Conservation (phyloP, 2,888 invertebrate species). For the Tholera decimalis region DNA sequence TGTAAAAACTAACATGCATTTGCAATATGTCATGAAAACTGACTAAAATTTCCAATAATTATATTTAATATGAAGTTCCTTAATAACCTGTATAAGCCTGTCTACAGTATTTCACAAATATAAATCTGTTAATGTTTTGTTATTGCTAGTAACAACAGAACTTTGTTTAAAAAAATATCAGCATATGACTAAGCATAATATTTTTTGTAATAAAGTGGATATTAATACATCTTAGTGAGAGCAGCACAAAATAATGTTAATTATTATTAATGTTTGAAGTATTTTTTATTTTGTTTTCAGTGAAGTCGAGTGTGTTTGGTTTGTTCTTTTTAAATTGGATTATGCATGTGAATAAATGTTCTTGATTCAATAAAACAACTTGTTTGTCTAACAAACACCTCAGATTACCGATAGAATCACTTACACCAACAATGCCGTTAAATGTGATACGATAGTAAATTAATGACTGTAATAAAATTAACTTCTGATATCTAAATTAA, state of each 20-base stretch:
- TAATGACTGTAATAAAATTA: conserved; percentile 2
- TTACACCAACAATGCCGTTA: conserved; percentile 24
- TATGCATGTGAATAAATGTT: conserved; percentile 91
- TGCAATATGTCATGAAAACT: conserved; percentile 24
- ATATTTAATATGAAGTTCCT: conserved; percentile 49
- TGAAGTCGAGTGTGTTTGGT: conserved; percentile 88
- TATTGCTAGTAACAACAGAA: conserved; percentile 9
- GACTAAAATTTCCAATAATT: conserved; percentile 32
- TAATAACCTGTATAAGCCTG: conserved; percentile 39
- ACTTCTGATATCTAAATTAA: not conserved
- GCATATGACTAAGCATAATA: conserved; percentile 1
- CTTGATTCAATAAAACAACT: conserved; percentile 79
- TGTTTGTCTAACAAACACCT: conserved; percentile 70
- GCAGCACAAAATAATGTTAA: conserved; percentile 77
- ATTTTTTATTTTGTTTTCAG: conserved; percentile 81
- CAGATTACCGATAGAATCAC: conserved; percentile 8
- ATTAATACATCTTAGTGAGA: conserved; percentile 66
- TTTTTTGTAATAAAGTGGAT: conserved; percentile 29
- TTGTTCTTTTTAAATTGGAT: conserved; percentile 86
- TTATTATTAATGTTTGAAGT: conserved; percentile 76
- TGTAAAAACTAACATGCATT: conserved; percentile 34
- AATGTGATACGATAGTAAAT: not conserved
- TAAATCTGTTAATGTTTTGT: conserved; percentile 39
- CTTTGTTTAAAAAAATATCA: conserved; percentile 12
- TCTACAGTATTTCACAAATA: conserved; percentile 52